Percentiles rank a stretch among this genome's conserved stretches.
Conservation (phyloP, 2,797 vertebrate genomes). For the Mallotus villosus region DNA sequence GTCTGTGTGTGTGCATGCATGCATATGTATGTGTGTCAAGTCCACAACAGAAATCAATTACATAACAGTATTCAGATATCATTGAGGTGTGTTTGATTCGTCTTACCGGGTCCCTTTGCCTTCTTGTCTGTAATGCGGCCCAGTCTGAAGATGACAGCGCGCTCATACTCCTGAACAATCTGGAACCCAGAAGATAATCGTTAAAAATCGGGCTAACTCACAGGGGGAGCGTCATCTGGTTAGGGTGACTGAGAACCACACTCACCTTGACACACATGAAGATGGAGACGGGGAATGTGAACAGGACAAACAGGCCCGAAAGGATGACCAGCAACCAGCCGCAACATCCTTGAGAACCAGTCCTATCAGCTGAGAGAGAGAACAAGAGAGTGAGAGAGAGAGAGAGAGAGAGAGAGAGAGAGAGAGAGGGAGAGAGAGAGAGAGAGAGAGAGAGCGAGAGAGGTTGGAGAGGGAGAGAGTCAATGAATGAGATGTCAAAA, state of each 20-base stretch:
- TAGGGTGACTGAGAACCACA: neutral
- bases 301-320: conserved; percentile 72
- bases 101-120: conserved; percentile 78
- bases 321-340: conserved; percentile 82
- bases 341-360: conserved; percentile 71
- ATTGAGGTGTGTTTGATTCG: neutral
- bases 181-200: conserved; percentile 32
- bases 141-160: conserved; percentile 80
- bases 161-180: conserved; percentile 82
- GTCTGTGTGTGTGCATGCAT: neutral
- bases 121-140: conserved; percentile 76
- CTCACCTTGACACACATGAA: conserved; percentile 87
- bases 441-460: neutral
- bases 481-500: neutral
- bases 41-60: too few relatives aligned
- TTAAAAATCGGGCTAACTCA: neutral
- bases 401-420: neutral
- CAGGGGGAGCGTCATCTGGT: neutral
- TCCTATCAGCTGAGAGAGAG: conserved; percentile 50
- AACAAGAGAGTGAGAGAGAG: too few relatives aligned
- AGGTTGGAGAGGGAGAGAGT: neutral
- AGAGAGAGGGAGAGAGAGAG: neutral
- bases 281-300: conserved; percentile 82
- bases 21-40: neutral
- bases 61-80: neutral